Percentiles rank a stretch among this genome's conserved stretches.
Evolutionary conservation across 2,888 invertebrate genomes (phyloP).

Genomic region (Spodoptera littoralis): DNA sequence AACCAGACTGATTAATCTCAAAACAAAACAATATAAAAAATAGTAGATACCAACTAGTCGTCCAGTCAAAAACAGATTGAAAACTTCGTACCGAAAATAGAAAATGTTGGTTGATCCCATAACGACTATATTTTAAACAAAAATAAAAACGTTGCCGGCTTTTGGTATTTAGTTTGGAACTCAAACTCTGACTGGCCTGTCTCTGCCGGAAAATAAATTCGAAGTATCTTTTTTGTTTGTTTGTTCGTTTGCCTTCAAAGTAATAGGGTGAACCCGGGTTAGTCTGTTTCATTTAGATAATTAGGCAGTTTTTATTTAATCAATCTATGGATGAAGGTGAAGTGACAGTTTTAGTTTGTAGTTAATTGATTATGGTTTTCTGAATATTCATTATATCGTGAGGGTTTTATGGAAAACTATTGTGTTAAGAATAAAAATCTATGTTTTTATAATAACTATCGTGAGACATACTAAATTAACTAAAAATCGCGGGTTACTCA

Average conservation of each 20-base stretch:
- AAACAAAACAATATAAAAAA: not conserved
- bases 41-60: not conserved
- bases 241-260: slow-evolving; percentile 6
- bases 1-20: not conserved
- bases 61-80: slow-evolving; percentile 2
- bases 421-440: too few species aligned
- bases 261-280: slow-evolving; percentile 8
- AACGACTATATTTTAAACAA: slow-evolving; percentile 34
- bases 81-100: slow-evolving; percentile 21
- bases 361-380: too few species aligned
- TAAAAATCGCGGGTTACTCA: too few species aligned
- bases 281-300: slow-evolving; percentile 6
- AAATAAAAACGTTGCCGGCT: slow-evolving; percentile 27
- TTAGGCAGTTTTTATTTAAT: not conserved
- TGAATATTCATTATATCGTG: too few species aligned
- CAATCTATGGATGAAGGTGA: too few species aligned
- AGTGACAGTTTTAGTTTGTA: too few species aligned
- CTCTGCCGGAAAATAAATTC: slow-evolving; percentile 31
- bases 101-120: slow-evolving; percentile 15
- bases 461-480: too few species aligned
- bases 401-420: too few species aligned
- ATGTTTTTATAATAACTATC: too few species aligned
- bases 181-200: slow-evolving; percentile 29
- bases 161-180: slow-evolving; percentile 40
- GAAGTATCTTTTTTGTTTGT: slow-evolving; percentile 23